Conservation (phyloP, 2,888 invertebrate species). For the Drosophila subsilvestris region DNA sequence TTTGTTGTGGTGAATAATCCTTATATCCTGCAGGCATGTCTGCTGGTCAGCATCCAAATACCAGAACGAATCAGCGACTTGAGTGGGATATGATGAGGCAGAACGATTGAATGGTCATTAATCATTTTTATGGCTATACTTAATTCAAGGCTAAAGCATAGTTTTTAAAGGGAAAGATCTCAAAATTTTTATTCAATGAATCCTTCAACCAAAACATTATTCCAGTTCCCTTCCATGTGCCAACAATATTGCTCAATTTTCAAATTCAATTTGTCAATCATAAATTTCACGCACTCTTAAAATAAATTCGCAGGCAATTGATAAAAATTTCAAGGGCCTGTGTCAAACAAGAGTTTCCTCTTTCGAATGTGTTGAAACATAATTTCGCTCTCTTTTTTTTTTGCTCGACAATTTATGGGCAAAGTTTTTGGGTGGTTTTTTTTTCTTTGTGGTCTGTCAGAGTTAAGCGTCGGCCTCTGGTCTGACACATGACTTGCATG, state of each 20-base stretch:
- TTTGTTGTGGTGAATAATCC: constrained; percentile 30
- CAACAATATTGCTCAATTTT: constrained; percentile 70
- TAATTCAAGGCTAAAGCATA: constrained; percentile 1
- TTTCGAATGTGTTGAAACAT: constrained; percentile 58
- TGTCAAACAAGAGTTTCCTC: constrained; percentile 40
- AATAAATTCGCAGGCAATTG: constrained; percentile 79
- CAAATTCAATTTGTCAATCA: constrained; percentile 82
- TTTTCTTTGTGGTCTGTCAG: constrained; percentile 66
- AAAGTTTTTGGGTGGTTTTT: constrained; percentile 43
- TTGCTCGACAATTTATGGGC: constrained; percentile 69
- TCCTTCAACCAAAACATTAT: background rate
- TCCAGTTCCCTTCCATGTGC: background rate
- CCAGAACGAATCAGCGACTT: constrained; percentile 31
- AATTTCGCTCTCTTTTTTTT: constrained; percentile 40
- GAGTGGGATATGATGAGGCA: constrained; percentile 20
- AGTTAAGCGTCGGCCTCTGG: constrained; percentile 81
- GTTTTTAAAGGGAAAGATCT: constrained; percentile 13
- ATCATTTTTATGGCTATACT: constrained; percentile 69
- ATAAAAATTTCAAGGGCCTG: constrained; percentile 63
- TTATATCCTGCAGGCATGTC: constrained; percentile 53
- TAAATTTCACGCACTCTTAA: constrained; percentile 81
- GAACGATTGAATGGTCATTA: constrained; percentile 64
- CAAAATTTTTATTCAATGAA: constrained; percentile 11
- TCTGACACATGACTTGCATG: constrained; percentile 81
- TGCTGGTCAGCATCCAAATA: constrained; percentile 50